Base-by-base conservation (phyloP, 2,797 vertebrate species). In the Lacerta agilis region DNA sequence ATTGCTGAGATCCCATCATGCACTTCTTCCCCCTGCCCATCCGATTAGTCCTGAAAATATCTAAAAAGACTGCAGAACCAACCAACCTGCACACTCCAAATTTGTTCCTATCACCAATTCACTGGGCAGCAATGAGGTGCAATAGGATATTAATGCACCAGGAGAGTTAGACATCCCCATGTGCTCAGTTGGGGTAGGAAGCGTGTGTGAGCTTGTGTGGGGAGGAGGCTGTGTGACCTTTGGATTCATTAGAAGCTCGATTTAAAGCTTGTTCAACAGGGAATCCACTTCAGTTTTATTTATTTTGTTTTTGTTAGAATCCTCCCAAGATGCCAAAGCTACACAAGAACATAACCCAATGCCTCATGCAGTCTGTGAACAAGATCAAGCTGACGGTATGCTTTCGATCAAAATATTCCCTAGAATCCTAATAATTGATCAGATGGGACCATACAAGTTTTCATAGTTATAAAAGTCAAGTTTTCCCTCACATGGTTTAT, bases 371-470 rank as follows among this genome's bases (percentile, higher is more conserved):
- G 43, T 25, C 1, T 90, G 86, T 84, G 92, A 96, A 49, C 93
- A 96, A 94, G 95, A 95, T 78, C 88, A 92, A 89, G 87, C 91
- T 5, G 43, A 91, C 92, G 97, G 97, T 97, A 94, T 87, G 92
- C 86, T 88, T 20, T 84, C 2, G 36, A 25, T 67, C 27, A 15
- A 79, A 61, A n/a, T 64, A 82, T 8, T 86, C 83, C 86, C 73
- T n/a, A 17, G 49, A 33, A 15, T 20, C 58, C 58, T 84, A 55
- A 79, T 91, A 92, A 90, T 58, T 67, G 92, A 84, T 36, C 82
- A 25, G 5, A 27, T 86, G 89, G 84, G 89, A 94, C 69, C 67
- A 73, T 17, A 49, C 86, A 5, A 72, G 43, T 86, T 94, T 43
- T 86, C 89, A 38, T 79, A 75, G 27, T 89, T 91, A 72, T 76